Evolutionary conservation across 2,113 vertebrate genomes (phyloP).

Genomic region (Caranx ignobilis): DNA sequence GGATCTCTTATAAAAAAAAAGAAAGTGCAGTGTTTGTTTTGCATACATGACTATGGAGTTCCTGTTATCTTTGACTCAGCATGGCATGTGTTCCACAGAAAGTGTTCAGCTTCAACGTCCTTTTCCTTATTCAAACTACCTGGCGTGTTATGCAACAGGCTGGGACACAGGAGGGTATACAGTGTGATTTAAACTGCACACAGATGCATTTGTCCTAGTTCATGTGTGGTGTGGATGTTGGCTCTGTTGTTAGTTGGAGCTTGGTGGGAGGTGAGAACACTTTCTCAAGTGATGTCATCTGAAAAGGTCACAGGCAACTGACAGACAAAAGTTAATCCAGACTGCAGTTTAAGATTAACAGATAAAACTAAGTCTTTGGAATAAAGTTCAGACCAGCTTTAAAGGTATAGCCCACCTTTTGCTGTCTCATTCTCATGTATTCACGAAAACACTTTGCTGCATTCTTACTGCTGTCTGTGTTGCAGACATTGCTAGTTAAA

Average conservation of each 20-base stretch:
- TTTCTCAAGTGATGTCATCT: conserved; percentile 19
- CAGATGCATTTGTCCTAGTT: conserved; percentile 15
- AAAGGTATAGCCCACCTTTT: neutral
- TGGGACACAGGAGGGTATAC: neutral
- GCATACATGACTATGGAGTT: conserved; percentile 30
- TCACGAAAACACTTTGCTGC: neutral
- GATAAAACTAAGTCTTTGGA: neutral
- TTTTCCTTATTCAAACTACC: conserved; percentile 10
- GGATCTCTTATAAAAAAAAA: neutral
- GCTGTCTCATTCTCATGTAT: neutral
- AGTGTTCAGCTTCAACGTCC: neutral
- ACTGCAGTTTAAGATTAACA: conserved; percentile 10
- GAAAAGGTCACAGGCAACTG: conserved; percentile 6
- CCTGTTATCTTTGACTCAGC: conserved; percentile 31
- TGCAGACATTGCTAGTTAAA: neutral
- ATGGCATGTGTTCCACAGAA: conserved; percentile 2
- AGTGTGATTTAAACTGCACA: conserved; percentile 1
- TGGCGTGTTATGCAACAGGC: neutral
- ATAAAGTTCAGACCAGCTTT: neutral
- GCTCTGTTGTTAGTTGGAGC: conserved; percentile 6
- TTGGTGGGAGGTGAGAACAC: conserved; percentile 1
- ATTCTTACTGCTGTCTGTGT: neutral
- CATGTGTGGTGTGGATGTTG: conserved; percentile 4
- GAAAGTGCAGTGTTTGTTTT: conserved; percentile 23
- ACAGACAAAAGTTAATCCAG: neutral